A percentile compares a stretch with the other conserved stretches of the same genome.
phyloP scores from a whole-genome alignment of 2,797 vertebrate genomes.

The Kryptolebias ocellatus region DNA sequence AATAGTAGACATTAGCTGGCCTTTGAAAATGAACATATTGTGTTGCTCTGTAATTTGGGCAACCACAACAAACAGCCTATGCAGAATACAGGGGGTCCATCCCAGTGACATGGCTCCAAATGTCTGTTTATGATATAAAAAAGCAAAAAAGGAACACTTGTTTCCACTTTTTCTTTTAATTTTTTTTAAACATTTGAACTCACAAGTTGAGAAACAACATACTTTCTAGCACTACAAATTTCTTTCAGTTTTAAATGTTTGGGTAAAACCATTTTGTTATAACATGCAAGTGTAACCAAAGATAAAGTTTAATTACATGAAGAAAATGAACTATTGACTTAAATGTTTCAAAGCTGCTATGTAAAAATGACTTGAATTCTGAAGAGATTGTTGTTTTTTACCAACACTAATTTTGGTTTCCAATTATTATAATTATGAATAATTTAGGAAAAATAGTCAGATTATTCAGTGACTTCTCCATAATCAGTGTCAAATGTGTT shows the following conservation, averaged over 20 bases:
- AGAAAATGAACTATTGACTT: too few relatives aligned
- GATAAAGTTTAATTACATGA: too few relatives aligned
- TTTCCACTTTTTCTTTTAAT: not conserved
- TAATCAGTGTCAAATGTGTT: too few relatives aligned
- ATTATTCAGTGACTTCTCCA: too few relatives aligned
- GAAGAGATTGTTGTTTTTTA: too few relatives aligned
- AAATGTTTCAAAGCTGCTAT: too few relatives aligned
- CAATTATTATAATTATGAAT: too few relatives aligned
- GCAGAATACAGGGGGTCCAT: constrained; percentile 38
- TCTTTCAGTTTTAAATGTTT: not conserved
- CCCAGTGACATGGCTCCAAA: constrained; percentile 38
- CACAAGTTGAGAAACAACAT: not conserved
- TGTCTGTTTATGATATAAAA: constrained; percentile 21
- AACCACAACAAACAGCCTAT: constrained; percentile 57
- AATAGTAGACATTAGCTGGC: constrained; percentile 57
- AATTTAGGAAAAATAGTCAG: too few relatives aligned
- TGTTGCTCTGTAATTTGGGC: constrained; percentile 28
- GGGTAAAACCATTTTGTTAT: too few relatives aligned
- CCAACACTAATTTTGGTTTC: too few relatives aligned
- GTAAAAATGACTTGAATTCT: too few relatives aligned
- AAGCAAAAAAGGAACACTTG: not conserved
- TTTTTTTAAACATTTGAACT: not conserved
- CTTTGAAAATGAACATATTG: constrained; percentile 59
- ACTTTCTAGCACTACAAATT: not conserved
- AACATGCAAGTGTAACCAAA: too few relatives aligned